Evolutionary conservation across 2,113 vertebrate genomes (phyloP).

Genomic region (Poecile atricapillus): DNA sequence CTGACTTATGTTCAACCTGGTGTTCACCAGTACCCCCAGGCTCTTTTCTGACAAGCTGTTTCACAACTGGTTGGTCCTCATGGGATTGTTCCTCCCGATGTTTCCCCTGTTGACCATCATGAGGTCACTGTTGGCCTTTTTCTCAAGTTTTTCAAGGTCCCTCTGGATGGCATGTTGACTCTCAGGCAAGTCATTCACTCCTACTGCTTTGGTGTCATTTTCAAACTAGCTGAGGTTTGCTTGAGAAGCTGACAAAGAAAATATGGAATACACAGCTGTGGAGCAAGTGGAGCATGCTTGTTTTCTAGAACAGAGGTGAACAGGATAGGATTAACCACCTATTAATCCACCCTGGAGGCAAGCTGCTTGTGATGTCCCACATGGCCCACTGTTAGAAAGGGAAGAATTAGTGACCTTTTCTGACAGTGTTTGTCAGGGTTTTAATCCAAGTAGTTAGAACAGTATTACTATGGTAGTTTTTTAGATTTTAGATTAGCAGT

Average conservation of each 20-base stretch:
- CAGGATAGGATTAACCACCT: background rate
- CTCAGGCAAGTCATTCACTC: background rate
- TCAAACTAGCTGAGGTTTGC: background rate
- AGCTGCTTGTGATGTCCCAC: rapidly evolving
- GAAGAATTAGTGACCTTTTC: background rate
- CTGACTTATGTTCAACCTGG: background rate
- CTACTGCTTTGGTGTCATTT: background rate
- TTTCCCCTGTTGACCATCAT: background rate
- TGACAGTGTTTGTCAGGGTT: background rate
- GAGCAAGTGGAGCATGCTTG: background rate
- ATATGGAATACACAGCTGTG: background rate
- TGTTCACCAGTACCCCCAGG: background rate
- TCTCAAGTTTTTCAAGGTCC: background rate
- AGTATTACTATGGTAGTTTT: background rate
- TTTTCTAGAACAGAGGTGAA: background rate
- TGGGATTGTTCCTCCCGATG: background rate
- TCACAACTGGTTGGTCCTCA: background rate
- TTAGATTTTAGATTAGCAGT: background rate
- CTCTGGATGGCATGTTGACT: background rate
- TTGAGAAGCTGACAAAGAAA: background rate
- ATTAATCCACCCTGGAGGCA: background rate
- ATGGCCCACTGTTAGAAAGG: background rate
- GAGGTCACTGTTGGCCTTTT: background rate
- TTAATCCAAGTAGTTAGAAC: background rate
- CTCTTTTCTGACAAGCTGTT: background rate